Evolutionary conservation across 2,797 vertebrate species (phyloP).

Genomic region (Spinus olivaceus): DNA sequence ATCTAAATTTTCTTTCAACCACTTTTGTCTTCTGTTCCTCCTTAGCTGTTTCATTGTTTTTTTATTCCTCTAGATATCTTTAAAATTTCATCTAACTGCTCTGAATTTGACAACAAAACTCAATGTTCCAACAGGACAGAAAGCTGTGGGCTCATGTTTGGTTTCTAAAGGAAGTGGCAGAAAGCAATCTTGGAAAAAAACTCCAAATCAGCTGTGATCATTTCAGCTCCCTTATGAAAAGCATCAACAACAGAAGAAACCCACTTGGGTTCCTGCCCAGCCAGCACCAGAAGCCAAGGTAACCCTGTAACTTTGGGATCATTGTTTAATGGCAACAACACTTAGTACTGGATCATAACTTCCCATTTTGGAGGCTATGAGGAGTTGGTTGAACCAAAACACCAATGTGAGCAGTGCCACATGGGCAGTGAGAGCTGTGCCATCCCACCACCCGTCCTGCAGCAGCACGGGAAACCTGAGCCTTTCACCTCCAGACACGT

Average conservation of each 20-base stretch:
- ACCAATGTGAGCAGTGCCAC: accelerated
- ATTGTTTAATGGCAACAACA: neutral
- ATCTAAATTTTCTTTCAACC: neutral
- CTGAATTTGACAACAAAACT: neutral
- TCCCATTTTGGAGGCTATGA: neutral
- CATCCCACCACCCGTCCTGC: accelerated
- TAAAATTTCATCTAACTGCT: neutral
- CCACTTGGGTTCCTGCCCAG: neutral
- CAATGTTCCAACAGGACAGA: neutral
- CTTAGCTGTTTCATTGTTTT: neutral
- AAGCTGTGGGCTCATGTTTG: neutral
- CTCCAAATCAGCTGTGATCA: neutral
- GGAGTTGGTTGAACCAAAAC: neutral
- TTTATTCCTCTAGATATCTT: neutral
- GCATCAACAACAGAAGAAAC: neutral
- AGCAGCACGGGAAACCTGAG: accelerated
- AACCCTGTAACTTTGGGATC: neutral
- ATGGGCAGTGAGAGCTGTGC: neutral
- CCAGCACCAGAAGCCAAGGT: accelerated
- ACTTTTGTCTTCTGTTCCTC: neutral
- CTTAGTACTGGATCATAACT: neutral
- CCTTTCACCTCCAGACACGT: accelerated
- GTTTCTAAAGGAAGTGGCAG: neutral
- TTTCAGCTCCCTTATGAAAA: neutral
- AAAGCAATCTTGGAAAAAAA: neutral